These are phyloP conservation scores for Euproctis similis DNA, from an alignment of 2,888 invertebrate species.

Conservation along the genomic window DNA sequence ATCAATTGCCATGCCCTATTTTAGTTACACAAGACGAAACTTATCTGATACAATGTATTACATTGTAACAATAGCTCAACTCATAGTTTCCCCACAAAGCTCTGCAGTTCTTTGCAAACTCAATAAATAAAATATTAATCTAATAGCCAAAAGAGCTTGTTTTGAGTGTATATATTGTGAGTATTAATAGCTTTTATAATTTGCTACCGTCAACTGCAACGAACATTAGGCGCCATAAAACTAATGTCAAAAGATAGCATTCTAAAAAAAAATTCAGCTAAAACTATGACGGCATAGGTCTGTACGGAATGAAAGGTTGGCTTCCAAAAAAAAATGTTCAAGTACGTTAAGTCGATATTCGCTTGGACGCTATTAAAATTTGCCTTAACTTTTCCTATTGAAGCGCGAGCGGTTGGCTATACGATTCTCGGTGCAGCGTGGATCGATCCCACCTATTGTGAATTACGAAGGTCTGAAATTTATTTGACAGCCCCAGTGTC, in stretches of 20 bases:
- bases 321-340: constrained; percentile 55
- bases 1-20: no score
- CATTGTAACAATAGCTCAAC: no score
- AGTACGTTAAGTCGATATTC: constrained; percentile 44
- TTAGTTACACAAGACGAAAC: no score
- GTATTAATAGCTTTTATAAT: constrained; percentile 62
- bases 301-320: constrained; percentile 58
- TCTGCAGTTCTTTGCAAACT: no score
- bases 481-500: constrained; percentile 73
- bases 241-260: constrained; percentile 64
- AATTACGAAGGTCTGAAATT: constrained; percentile 71
- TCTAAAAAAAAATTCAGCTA: constrained; percentile 62
- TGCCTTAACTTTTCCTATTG: constrained; percentile 39
- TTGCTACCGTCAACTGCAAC: constrained; percentile 54
- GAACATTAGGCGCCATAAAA: constrained; percentile 64
- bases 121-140: no score
- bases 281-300: constrained; percentile 60
- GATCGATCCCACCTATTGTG: constrained; percentile 67
- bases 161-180: constrained; percentile 47
- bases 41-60: no score
- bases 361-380: constrained; percentile 34
- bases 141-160: constrained; percentile 52
- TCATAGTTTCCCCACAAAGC: no score
- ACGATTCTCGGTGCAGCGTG: constrained; percentile 54
- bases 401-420: constrained; percentile 38